Evolutionary conservation across 2,797 vertebrate species (phyloP).

Genomic region (Acanthopagrus latus): DNA sequence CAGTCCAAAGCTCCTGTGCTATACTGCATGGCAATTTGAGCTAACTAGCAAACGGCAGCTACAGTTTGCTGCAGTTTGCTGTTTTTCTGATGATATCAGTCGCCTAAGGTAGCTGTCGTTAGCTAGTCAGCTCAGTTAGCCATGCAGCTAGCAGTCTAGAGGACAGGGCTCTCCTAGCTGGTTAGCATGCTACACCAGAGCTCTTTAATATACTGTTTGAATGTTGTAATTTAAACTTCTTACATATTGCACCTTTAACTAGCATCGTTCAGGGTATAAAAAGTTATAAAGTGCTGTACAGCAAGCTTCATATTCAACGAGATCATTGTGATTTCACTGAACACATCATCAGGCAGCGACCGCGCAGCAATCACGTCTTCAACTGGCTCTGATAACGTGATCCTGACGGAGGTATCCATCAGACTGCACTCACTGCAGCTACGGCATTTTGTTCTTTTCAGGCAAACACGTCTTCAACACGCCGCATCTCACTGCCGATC

Average conservation of each 20-base stretch:
- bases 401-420: neutral
- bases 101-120: no score
- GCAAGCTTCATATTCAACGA: neutral
- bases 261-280: neutral
- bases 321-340: neutral
- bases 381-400: neutral
- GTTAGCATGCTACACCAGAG: no score
- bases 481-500: neutral
- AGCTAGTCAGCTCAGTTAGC: no score
- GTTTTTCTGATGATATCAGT: no score
- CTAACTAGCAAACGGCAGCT: no score
- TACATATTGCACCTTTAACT: neutral
- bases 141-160: no score
- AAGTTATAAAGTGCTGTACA: neutral
- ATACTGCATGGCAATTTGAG: no score
- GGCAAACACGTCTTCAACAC: slow-evolving; percentile 12
- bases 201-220: no score
- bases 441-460: neutral
- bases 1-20: no score
- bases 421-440: neutral
- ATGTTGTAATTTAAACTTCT: no score
- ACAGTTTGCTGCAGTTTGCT: no score
- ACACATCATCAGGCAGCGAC: neutral
- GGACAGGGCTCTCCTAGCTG: no score
- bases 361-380: neutral